These are phyloP conservation scores for Sylvietta virens DNA, from an alignment of 2,113 vertebrate genomes.

Conservation along the genomic window DNA sequence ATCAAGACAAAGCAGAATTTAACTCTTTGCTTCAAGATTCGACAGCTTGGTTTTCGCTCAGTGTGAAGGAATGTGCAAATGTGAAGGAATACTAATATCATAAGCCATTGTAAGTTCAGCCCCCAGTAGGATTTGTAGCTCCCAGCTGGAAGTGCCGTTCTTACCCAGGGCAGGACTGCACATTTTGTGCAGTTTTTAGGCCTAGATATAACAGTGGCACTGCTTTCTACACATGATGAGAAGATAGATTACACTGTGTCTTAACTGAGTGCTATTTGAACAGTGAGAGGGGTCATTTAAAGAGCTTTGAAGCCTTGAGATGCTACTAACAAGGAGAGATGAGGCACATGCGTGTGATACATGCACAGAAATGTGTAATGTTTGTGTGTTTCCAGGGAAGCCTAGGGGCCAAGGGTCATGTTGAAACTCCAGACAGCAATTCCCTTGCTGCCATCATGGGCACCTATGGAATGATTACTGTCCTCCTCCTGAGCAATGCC, in stretches of 20 bases:
- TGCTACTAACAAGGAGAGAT: not conserved
- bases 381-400: not conserved
- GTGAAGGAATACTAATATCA: not conserved
- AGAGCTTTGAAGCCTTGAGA: not conserved
- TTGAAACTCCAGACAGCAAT: accelerated
- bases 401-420: not conserved
- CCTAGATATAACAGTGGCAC: not conserved
- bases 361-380: not conserved
- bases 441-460: not conserved
- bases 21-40: not conserved
- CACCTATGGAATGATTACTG: not conserved
- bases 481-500: not conserved
- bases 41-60: not conserved
- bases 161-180: not conserved
- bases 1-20: not conserved
- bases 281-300: not conserved
- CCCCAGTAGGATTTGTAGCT: not conserved
- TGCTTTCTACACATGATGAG: not conserved
- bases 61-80: not conserved
- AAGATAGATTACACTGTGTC: not conserved
- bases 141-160: not conserved
- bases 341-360: no score
- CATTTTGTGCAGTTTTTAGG: not conserved
- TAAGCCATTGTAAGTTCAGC: not conserved
- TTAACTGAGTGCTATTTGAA: not conserved